A percentile compares a stretch with the other conserved stretches of the same genome.
phyloP scores from a whole-genome alignment of 2,888 invertebrate genomes.

The Aphrophora alni region DNA sequence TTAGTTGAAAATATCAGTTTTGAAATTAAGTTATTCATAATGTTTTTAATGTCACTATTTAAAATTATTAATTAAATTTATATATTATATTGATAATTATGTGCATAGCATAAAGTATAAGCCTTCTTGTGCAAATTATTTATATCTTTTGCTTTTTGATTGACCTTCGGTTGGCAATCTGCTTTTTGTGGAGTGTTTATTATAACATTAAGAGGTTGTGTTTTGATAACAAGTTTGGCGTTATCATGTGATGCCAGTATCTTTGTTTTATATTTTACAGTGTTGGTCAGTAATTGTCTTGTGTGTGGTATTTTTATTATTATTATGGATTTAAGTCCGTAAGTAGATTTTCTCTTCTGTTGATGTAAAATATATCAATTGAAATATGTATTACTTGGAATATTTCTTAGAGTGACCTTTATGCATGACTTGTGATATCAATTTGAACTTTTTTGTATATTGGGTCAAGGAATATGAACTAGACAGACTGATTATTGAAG shows the following conservation, averaged over 20 bases:
- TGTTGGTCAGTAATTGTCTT: neutral
- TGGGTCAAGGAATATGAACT: neutral
- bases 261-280: neutral
- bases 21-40: too few species aligned
- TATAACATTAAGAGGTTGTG: neutral
- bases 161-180: neutral
- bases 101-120: too few species aligned
- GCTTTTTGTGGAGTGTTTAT: neutral
- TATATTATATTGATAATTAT: too few species aligned
- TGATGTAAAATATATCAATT: neutral
- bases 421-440: neutral
- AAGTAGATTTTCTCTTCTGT: neutral
- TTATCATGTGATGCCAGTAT: neutral
- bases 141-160: too few species aligned
- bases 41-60: too few species aligned
- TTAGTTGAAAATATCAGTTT: too few species aligned
- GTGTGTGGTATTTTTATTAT: neutral
- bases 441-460: neutral
- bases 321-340: neutral
- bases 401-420: neutral
- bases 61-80: too few species aligned
- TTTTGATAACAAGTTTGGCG: neutral
- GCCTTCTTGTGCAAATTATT: too few species aligned
- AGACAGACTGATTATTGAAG: neutral
- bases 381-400: too few species aligned